Evolutionary conservation across 2,797 vertebrate genomes (phyloP), one percentile per base, ranked within the genome.

Genomic region (Lerista edwardsae): DNA sequence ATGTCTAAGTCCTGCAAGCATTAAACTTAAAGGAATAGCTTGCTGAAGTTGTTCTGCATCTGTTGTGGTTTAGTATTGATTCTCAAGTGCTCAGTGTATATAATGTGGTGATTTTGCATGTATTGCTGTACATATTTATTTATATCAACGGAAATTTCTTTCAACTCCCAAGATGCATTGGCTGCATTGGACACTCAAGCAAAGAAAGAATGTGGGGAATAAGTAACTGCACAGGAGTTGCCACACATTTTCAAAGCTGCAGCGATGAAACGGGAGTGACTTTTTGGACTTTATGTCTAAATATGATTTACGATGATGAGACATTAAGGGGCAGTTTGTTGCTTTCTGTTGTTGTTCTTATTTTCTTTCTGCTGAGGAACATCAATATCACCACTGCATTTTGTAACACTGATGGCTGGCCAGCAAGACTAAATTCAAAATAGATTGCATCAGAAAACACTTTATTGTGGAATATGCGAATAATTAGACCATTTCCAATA

Each of bases 381-480:
- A 21, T 29, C 62, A 69, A 85, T 68, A 84, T 31, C 31, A 86
- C 31, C 67, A 55, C 44, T 74, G 27, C 25, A 2, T 84, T 84
- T 73, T 86, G 67, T 81, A 86, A 80, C 19, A 4, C 27, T 65
- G 36, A 36, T 44, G 75, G 76, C 51, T 80, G 78, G 82, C 82
- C 82, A 89, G 59, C n/a, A 89, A 84, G 87, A 61, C 15, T 21
- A 19, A 57, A 57, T 47, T 8, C 36, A 65, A 76, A 76, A 92
- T 2, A 82, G 87, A 39, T 41, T 85, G 78, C 80, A 69, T 57
- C 87, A 47, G 74, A 84, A 8, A 71, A 82, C 67, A 77, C 69
- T 79, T 79, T 85, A 80, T 3, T 84, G 80, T n/a, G 82, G 47
- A 86, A 85, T 84, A 86, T 59, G 61, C 88, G 8, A 91, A 14